Base-by-base conservation (phyloP, 1,140 invertebrate species). In the Camponotus floridanus region DNA sequence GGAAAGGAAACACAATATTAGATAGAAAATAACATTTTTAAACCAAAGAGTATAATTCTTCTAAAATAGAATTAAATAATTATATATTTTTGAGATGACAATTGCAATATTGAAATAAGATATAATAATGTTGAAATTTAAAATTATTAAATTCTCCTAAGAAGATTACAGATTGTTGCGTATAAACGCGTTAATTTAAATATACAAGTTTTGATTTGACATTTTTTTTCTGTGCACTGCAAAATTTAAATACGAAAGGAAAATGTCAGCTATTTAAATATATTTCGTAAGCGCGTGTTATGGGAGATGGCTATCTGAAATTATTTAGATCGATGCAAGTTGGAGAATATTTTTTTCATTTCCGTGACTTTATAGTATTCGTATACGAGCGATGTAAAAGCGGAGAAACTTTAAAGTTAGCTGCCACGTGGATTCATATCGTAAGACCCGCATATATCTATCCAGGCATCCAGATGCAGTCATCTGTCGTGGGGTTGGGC, bases 341-440 rank as follows among this genome's bases (percentile, higher is more conserved):
- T 6, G 36, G 21, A 26, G 26, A 26, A n/a, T 6, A 67, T 36
- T 18, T 48, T 48, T 26, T n/a, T 31, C 21, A 13, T 70, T 36
- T 55, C 39, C n/a, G 15, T 42, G 31, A 31, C 26, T 31, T 70
- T 71, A 55, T 31, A n/a, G 15, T 18, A 59, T 6, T 70, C 15
- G 8, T 18, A 51, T 51, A 51, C 13, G 2, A 4, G 15, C n/a
- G 76, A 18, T 21, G 6, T 62, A 51, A 51, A 51, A 21, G 18
- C 18, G n/a, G 26, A 15, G 33, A 51, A 26, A 67, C 45, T 39
- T 71, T 71, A 81, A 71, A 81, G 67, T 57, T 39, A 42, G 51
- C 79, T 51, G 48, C 76, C 79, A 45, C 79, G 73, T 84, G 48
- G 57, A 76, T 78, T 85, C 81, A 65, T 85, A 85, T 61, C 68